Evolutionary conservation across 2,797 vertebrate species (phyloP).

Genomic region (Smutsia gigantea): DNA sequence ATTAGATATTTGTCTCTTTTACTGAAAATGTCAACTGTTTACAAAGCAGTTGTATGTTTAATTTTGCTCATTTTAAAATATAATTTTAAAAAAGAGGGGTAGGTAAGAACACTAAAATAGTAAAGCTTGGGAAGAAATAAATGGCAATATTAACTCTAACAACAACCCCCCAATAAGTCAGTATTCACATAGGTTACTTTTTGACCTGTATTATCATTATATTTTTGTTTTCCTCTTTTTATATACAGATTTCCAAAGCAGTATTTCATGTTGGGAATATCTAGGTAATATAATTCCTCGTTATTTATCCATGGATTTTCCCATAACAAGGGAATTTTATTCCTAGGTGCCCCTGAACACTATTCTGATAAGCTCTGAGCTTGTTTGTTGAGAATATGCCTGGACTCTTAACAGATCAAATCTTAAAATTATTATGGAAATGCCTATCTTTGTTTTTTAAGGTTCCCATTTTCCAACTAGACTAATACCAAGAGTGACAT

Average conservation of each 20-base stretch:
- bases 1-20: background rate
- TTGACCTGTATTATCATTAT: background rate
- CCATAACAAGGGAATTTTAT: background rate
- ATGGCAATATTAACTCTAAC: background rate
- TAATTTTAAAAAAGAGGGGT: background rate
- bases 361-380: background rate
- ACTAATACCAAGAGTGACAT: background rate
- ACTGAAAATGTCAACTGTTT: background rate
- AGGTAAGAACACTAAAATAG: background rate
- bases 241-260: background rate
- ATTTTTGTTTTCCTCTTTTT: background rate
- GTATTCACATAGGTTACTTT: background rate
- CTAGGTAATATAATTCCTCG: background rate
- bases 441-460: background rate
- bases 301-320: background rate
- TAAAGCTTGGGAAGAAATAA: background rate
- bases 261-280: background rate
- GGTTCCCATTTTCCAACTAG: background rate
- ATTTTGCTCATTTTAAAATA: constrained; percentile 9
- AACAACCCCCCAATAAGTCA: background rate
- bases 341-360: background rate
- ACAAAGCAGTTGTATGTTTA: background rate
- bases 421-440: background rate
- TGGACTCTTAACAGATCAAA: background rate
- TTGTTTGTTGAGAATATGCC: background rate